A percentile compares a stretch with the other conserved stretches of the same genome.
Evolutionary conservation across 2,113 vertebrate species (phyloP).

Genomic region (Steatornis caripensis): DNA sequence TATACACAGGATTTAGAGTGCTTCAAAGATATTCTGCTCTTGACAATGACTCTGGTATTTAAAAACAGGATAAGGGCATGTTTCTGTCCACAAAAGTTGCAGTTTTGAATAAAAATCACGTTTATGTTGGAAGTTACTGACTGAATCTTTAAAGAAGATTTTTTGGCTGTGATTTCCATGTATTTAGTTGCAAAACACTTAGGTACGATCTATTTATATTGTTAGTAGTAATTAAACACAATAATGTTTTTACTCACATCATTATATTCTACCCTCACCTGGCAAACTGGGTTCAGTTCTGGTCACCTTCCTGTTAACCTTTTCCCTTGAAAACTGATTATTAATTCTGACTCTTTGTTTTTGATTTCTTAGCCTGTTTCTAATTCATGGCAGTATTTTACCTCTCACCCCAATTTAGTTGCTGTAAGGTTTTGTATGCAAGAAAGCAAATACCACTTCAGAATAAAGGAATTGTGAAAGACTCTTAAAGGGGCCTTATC

Average conservation of each 20-base stretch:
- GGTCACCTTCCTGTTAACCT: constrained; percentile 1
- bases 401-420: neutral
- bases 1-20: neutral
- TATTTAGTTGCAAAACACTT: neutral
- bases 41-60: neutral
- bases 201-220: neutral
- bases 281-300: neutral
- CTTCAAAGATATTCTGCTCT: neutral
- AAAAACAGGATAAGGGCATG: neutral
- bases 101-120: neutral
- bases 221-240: neutral
- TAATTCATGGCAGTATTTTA: constrained; percentile 6
- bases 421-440: neutral
- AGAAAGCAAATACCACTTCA: neutral
- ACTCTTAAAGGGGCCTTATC: neutral
- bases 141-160: neutral
- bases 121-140: neutral
- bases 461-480: neutral
- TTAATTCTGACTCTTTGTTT: constrained; percentile 6
- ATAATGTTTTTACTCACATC: neutral
- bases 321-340: constrained; percentile 10
- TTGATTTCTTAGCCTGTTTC: neutral
- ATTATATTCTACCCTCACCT: neutral
- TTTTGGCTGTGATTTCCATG: neutral
- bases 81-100: neutral